phyloP scores from a whole-genome alignment of 2,113 vertebrate species.

The Paradisaea rubra region DNA sequence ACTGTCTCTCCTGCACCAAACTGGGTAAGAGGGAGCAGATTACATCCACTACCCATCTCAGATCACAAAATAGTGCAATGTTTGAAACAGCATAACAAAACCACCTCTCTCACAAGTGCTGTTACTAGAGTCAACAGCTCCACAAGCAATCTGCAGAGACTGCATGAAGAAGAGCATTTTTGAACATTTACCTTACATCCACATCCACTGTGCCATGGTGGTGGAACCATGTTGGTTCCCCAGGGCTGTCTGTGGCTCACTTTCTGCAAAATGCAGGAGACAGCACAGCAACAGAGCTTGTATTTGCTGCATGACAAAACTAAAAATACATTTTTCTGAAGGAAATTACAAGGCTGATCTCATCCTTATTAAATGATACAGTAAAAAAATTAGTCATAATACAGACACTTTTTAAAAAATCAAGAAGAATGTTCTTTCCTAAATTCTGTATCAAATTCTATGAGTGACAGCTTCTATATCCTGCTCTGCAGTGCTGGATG shows the following conservation, averaged over 20 bases:
- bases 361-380: neutral
- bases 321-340: neutral
- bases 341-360: neutral
- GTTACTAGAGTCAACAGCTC: neutral
- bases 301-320: neutral
- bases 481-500: neutral
- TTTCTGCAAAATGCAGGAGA: neutral
- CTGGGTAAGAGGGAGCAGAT: neutral
- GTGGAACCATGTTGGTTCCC: neutral
- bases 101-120: neutral
- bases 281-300: accelerated
- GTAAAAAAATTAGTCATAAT: neutral
- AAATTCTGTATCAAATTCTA: neutral
- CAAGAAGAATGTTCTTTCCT: neutral
- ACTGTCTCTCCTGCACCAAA: neutral
- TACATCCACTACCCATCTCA: neutral
- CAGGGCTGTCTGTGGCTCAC: neutral
- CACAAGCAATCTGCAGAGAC: neutral
- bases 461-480: neutral
- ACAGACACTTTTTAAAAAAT: neutral
- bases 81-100: neutral
- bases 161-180: neutral
- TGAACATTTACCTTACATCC: neutral
- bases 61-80: neutral
- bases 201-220: accelerated